Evolutionary conservation across 2,888 invertebrate species (phyloP).

Genomic region (Drosophila fulvimacula): DNA sequence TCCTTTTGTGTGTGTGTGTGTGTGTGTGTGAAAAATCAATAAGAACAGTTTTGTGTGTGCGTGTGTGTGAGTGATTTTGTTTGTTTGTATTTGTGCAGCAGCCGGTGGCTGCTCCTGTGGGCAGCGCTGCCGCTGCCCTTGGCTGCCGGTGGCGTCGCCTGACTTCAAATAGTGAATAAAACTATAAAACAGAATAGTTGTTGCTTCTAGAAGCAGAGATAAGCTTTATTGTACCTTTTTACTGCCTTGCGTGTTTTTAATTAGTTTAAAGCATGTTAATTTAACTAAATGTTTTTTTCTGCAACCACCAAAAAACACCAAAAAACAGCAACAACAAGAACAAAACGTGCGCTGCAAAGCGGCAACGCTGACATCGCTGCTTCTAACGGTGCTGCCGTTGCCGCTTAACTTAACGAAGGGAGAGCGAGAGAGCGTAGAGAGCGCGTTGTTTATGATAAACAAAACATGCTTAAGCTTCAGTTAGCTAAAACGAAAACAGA

Average conservation of each 20-base stretch:
- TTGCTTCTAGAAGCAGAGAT: slow-evolving; percentile 15
- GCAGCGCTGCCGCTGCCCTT: slow-evolving; percentile 6
- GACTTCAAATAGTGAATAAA: slow-evolving; percentile 13
- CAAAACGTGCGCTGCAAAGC: slow-evolving; percentile 35
- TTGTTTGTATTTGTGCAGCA: slow-evolving; percentile 61
- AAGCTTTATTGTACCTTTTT: neutral
- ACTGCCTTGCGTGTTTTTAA: slow-evolving; percentile 63
- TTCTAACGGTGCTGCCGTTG: slow-evolving; percentile 45
- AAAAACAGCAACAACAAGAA: slow-evolving; percentile 26
- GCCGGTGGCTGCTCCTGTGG: slow-evolving; percentile 46
- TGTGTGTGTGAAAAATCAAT: slow-evolving; percentile 61
- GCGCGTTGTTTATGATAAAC: slow-evolving; percentile 31
- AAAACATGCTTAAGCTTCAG: slow-evolving; percentile 12
- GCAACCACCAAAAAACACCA: slow-evolving; percentile 35
- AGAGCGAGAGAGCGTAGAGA: slow-evolving; percentile 11
- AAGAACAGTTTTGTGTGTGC: slow-evolving; percentile 25
- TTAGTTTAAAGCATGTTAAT: slow-evolving; percentile 64
- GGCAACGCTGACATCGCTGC: slow-evolving; percentile 32
- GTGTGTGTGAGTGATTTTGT: slow-evolving; percentile 14
- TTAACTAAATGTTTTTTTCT: slow-evolving; percentile 37
- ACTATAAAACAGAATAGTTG: neutral
- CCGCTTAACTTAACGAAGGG: slow-evolving; percentile 37
- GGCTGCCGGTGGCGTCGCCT: slow-evolving; percentile 26
- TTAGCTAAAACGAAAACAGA: neutral
- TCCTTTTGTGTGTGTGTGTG: slow-evolving; percentile 28